phyloP scores from a whole-genome alignment of 2,797 vertebrate species.

The Merluccius polli region DNA sequence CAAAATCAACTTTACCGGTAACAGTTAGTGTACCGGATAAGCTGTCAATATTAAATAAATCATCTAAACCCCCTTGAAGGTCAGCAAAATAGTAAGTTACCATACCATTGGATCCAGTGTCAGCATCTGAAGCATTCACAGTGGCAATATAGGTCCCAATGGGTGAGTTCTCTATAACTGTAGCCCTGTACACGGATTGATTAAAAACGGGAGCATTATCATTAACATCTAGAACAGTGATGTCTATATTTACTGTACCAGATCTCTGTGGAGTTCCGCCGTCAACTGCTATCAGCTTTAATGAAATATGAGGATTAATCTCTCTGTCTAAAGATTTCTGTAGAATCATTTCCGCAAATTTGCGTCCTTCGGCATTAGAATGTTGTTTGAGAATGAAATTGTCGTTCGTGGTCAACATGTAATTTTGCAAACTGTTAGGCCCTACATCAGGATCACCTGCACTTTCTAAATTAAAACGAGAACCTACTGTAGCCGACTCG shows the following conservation, averaged over 20 bases:
- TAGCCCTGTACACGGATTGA: conserved; percentile 28
- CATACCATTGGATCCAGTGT: conserved; percentile 12
- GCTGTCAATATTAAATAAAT: conserved; percentile 24
- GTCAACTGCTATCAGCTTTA: conserved; percentile 37
- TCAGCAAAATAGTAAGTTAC: conserved; percentile 19
- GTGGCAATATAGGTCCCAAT: conserved; percentile 10
- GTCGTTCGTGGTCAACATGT: conserved; percentile 13
- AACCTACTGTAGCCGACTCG: conserved; percentile 27
- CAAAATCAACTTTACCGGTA: conserved; percentile 30
- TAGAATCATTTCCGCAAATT: conserved; percentile 28
- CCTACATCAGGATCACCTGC: conserved; percentile 39
- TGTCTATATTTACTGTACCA: conserved; percentile 35
- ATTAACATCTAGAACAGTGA: conserved; percentile 34
- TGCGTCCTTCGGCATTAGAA: conserved; percentile 6
- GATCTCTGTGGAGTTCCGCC: conserved; percentile 38
- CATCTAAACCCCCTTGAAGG: neutral
- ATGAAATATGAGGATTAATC: neutral
- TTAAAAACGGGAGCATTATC: conserved; percentile 42
- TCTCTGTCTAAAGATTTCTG: conserved; percentile 44
- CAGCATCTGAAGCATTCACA: conserved; percentile 31
- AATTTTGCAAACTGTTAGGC: conserved; percentile 23
- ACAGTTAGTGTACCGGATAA: conserved; percentile 21
- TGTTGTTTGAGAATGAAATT: conserved; percentile 34
- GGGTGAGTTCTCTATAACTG: conserved; percentile 25
- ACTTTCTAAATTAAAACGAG: conserved; percentile 16